Conservation (phyloP, 2,113 vertebrate species). For the Argyrosomus japonicus region DNA sequence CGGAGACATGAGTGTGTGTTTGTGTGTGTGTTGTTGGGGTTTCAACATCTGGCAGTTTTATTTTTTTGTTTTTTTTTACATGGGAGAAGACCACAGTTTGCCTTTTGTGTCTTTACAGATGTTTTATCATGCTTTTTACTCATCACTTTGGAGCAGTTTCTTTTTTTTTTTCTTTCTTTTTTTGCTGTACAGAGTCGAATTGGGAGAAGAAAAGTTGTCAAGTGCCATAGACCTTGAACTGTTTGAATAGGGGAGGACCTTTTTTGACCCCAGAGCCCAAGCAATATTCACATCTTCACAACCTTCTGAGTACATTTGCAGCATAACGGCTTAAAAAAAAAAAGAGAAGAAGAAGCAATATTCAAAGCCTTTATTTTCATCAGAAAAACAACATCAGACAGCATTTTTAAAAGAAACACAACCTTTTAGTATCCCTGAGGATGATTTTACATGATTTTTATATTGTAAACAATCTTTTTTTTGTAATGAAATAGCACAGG, state of each 20-base stretch:
- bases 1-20: slow-evolving; percentile 70
- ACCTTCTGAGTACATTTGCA: slow-evolving; percentile 60
- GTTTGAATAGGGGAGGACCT: slow-evolving; percentile 84
- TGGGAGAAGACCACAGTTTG: slow-evolving; percentile 88
- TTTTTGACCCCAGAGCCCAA: slow-evolving; percentile 77
- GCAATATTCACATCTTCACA: slow-evolving; percentile 79
- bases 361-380: slow-evolving; percentile 76
- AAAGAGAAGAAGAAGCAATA: slow-evolving; percentile 77
- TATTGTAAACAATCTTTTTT: slow-evolving; percentile 75
- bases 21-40: slow-evolving; percentile 77
- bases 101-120: slow-evolving; percentile 85
- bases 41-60: slow-evolving; percentile 77
- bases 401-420: slow-evolving; percentile 70
- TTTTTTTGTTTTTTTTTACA: slow-evolving; percentile 13
- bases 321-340: slow-evolving; percentile 63
- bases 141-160: slow-evolving; percentile 36
- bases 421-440: slow-evolving; percentile 77
- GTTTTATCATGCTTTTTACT: slow-evolving; percentile 81
- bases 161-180: slow-evolving; percentile 31
- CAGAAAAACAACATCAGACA: slow-evolving; percentile 58
- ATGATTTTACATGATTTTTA: slow-evolving; percentile 84
- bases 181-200: slow-evolving; percentile 58
- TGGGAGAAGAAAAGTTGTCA: slow-evolving; percentile 84
- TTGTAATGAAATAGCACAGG: slow-evolving; percentile 76
- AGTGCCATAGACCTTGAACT: slow-evolving; percentile 97